Evolutionary conservation across 2,797 vertebrate genomes (phyloP), one percentile per base, ranked within the genome.

Genomic region (Dryobates pubescens): DNA sequence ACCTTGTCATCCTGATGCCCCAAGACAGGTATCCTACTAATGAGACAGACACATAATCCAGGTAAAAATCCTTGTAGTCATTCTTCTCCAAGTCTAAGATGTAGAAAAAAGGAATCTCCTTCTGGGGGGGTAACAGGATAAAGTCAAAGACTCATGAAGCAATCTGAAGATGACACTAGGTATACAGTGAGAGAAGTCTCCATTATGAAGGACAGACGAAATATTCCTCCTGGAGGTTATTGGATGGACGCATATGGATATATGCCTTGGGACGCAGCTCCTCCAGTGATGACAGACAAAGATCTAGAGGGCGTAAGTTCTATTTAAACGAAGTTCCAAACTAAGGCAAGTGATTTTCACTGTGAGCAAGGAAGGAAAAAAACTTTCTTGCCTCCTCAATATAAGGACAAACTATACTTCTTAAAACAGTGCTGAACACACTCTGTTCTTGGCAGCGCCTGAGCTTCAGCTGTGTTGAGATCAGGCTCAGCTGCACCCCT

Each of bases 381-480:
- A 71, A 56, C 17, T 89, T 45, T 72, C 61, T 76, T 91, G 63
- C 77, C 29, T 95, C 68, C 81, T 47, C 34, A 72, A 13, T 62
- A 67, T 0, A 12, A 91, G 82, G 87, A 56, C 10, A 32, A 91
- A 62, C 68, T 74, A 69, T n/a, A 72, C 67, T 88, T 88, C 72
- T 82, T 79, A 83, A 93, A 88, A 83, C 67, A 75, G 77, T 0
- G 0, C 61, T 2, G 57, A 94, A 93, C 87, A 95, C 82, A 64
- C 73, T 94, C 74, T 92, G 93, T 96, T 94, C 92, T 96, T 95
- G 94, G 93, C 96, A 95, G 77, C 1, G 7, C 65, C 94, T 76
- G 65, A 38, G 75, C 78, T 94, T 95, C 91, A 94, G 95, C 93
- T 96, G 94, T 82, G 93, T 80, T 95, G 93, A 94, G 93, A 76